phyloP scores from a whole-genome alignment of 2,797 vertebrate species.

The Ceryle rudis region DNA sequence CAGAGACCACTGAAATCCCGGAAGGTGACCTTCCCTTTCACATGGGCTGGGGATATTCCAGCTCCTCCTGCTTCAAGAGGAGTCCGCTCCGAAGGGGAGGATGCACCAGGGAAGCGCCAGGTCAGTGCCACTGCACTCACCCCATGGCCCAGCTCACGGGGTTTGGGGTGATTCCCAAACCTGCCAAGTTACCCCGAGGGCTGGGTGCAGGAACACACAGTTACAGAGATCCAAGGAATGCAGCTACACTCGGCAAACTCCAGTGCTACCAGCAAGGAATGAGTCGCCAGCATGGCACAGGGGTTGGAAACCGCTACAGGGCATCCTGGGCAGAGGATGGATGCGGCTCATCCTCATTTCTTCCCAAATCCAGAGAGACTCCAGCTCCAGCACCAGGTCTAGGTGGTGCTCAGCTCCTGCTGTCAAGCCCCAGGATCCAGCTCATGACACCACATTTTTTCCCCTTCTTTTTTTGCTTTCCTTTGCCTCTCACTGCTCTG shows the following conservation, averaged over 20 bases:
- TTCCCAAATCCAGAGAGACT: neutral
- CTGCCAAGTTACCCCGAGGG: neutral
- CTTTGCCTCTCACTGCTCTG: neutral
- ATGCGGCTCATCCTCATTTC: neutral
- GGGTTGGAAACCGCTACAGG: rapidly evolving
- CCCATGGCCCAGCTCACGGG: neutral
- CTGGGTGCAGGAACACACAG: constrained; percentile 39
- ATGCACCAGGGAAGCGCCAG: rapidly evolving
- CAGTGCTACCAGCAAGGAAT: neutral
- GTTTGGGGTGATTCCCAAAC: neutral
- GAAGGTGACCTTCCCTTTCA: neutral
- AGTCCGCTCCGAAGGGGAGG: neutral
- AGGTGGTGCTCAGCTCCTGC: neutral
- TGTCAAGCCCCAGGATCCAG: neutral
- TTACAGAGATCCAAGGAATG: constrained; percentile 41
- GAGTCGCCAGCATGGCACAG: neutral
- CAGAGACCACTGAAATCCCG: neutral
- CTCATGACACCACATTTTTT: neutral
- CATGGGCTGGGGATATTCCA: neutral
- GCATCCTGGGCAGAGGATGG: neutral
- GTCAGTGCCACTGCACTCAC: rapidly evolving
- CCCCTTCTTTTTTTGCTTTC: neutral
- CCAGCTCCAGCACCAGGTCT: neutral
- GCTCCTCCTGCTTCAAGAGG: neutral
- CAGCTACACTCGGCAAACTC: neutral